Conservation (phyloP, 37 sponge, comb jelly and placozoan genomes). For the Ianthella basta region DNA sequence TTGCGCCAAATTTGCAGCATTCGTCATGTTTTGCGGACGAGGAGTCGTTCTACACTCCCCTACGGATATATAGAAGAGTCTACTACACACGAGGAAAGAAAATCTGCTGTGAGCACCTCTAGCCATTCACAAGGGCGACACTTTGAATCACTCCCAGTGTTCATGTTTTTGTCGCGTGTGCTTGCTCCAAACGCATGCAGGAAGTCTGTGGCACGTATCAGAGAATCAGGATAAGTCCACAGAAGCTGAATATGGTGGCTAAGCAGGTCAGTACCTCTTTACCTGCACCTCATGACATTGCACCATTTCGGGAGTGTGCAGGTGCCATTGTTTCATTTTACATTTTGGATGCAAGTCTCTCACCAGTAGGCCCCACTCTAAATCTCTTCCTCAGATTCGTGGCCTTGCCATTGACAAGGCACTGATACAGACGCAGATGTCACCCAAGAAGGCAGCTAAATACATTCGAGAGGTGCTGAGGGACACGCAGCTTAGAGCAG, state of each 20-base stretch:
- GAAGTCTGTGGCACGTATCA: constrained; percentile 62
- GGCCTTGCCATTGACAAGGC: constrained; percentile 67
- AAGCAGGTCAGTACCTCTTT: constrained; percentile 55
- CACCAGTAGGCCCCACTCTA: background rate
- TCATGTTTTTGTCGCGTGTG: background rate
- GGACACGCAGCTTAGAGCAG: constrained; percentile 78
- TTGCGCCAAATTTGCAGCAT: no score
- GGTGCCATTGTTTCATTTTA: background rate
- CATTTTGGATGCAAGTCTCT: background rate
- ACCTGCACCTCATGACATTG: no score
- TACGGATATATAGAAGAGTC: no score
- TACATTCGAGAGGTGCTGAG: constrained; percentile 65
- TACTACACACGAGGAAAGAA: no score
- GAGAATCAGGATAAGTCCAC: constrained; percentile 68
- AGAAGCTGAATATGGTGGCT: constrained; percentile 83
- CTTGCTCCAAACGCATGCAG: constrained; percentile 26
- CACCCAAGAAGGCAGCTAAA: constrained; percentile 73
- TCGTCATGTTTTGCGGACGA: no score
- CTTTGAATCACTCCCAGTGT: no score
- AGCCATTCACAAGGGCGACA: no score
- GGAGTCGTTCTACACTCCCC: no score
- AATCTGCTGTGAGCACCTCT: no score
- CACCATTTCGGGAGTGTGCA: no score
- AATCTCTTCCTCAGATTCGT: constrained; percentile 58
- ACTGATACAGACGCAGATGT: constrained; percentile 73